Conservation (phyloP, 1,140 invertebrate genomes). For the Conus betulinus region DNA sequence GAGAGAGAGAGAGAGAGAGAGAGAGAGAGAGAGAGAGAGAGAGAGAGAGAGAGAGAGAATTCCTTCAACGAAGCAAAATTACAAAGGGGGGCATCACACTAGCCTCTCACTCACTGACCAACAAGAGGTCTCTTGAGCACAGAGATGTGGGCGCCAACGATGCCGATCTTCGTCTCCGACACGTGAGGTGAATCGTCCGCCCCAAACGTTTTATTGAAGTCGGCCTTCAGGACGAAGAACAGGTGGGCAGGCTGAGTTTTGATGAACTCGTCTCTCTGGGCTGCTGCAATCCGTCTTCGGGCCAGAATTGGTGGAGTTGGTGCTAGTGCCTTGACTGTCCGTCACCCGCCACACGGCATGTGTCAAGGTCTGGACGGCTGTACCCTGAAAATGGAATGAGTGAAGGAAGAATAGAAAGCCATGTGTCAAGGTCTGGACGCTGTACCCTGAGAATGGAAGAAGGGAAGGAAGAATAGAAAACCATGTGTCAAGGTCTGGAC, state of each 20-base stretch:
- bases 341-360: slow-evolving; percentile 25
- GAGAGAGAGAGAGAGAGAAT: background rate
- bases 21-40: no score
- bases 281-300: background rate
- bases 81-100: background rate
- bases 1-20: background rate
- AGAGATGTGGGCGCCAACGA: background rate
- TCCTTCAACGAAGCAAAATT: background rate
- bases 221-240: slow-evolving; percentile 15
- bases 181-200: background rate
- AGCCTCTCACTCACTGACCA: background rate
- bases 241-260: background rate
- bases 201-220: background rate
- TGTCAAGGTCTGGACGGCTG: background rate
- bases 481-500: no score
- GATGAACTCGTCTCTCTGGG: slow-evolving; percentile 6
- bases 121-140: background rate
- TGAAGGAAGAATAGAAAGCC: no score
- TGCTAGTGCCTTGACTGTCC: background rate
- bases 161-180: slow-evolving; percentile 6
- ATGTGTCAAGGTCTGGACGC: no score
- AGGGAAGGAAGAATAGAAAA: no score
- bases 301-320: slow-evolving; percentile 2
- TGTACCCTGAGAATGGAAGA: no score
- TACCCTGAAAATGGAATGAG: no score